A percentile compares a stretch with the other conserved stretches of the same genome.
Evolutionary conservation across 1,140 invertebrate species (phyloP).

Genomic region (Saccostrea echinata): DNA sequence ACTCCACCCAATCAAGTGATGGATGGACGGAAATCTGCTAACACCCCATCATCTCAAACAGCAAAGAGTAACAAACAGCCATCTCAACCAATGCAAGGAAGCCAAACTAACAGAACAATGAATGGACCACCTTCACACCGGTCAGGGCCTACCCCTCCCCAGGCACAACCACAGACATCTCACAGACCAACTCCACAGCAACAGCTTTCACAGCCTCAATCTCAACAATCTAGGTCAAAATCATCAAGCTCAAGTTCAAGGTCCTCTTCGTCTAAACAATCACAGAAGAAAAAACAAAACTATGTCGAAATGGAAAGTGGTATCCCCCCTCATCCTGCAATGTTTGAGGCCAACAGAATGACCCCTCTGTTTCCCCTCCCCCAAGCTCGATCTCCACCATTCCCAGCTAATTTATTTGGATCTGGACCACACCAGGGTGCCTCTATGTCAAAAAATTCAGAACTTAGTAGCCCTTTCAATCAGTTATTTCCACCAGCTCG

Average conservation of each 20-base stretch:
- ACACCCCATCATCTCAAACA: slow-evolving; percentile 54
- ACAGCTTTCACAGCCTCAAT: slow-evolving; percentile 47
- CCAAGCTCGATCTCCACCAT: slow-evolving; percentile 74
- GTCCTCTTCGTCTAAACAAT: slow-evolving; percentile 54
- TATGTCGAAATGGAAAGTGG: slow-evolving; percentile 70
- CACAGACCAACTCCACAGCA: slow-evolving; percentile 44
- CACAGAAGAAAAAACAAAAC: slow-evolving; percentile 69
- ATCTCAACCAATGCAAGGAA: slow-evolving; percentile 58
- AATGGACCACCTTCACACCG: slow-evolving; percentile 51
- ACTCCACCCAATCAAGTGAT: slow-evolving; percentile 63
- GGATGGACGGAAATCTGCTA: slow-evolving; percentile 66
- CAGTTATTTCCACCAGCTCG: slow-evolving; percentile 76
- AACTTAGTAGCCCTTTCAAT: slow-evolving; percentile 75
- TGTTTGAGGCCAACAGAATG: slow-evolving; percentile 77
- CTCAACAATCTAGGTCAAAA: slow-evolving; percentile 45
- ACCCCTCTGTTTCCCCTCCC: slow-evolving; percentile 75
- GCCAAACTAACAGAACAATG: slow-evolving; percentile 50
- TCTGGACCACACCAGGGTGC: slow-evolving; percentile 65
- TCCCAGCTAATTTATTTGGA: slow-evolving; percentile 74
- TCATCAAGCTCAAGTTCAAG: slow-evolving; percentile 47
- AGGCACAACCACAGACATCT: slow-evolving; percentile 48
- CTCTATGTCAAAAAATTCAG: slow-evolving; percentile 71
- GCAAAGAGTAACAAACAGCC: slow-evolving; percentile 62
- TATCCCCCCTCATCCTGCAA: slow-evolving; percentile 57
- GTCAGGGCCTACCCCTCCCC: slow-evolving; percentile 52